Percentiles rank a stretch among this genome's conserved stretches.
phyloP scores from a whole-genome alignment of 2,888 invertebrate species.

The Yponomeuta sedellus region DNA sequence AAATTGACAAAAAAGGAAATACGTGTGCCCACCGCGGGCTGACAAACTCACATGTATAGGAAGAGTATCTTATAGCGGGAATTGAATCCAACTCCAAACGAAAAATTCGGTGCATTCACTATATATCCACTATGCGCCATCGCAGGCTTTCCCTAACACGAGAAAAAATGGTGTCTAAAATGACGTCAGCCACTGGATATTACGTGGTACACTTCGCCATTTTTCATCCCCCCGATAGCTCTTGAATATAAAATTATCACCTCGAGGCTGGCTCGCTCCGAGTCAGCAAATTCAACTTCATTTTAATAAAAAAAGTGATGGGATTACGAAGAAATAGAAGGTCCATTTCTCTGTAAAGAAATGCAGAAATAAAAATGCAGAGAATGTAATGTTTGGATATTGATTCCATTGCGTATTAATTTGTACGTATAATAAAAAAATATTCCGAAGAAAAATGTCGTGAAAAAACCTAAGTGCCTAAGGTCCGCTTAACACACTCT shows the following conservation, averaged over 20 bases:
- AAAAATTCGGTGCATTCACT: not conserved
- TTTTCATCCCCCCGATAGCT: slow-evolving; percentile 12
- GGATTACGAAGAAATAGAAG: not conserved
- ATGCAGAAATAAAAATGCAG: no score
- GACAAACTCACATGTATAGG: no score
- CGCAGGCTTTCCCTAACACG: not conserved
- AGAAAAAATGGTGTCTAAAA: slow-evolving; percentile 19
- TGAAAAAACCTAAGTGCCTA: no score
- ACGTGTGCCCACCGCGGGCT: no score
- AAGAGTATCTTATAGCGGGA: no score
- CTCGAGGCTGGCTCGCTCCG: slow-evolving; percentile 32
- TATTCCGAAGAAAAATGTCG: no score
- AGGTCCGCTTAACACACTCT: no score
- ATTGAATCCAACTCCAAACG: not conserved
- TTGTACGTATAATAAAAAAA: no score
- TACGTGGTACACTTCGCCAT: slow-evolving; percentile 10
- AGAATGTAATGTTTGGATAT: no score
- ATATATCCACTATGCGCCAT: not conserved
- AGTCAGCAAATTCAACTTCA: slow-evolving; percentile 61
- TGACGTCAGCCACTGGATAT: slow-evolving; percentile 28
- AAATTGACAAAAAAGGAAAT: no score
- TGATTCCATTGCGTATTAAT: no score
- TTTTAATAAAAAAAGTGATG: slow-evolving; percentile 52
- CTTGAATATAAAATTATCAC: slow-evolving; percentile 68
- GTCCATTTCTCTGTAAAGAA: not conserved